Base-by-base conservation (phyloP, 1,140 invertebrate species). In the Oscheius sp. region DNA sequence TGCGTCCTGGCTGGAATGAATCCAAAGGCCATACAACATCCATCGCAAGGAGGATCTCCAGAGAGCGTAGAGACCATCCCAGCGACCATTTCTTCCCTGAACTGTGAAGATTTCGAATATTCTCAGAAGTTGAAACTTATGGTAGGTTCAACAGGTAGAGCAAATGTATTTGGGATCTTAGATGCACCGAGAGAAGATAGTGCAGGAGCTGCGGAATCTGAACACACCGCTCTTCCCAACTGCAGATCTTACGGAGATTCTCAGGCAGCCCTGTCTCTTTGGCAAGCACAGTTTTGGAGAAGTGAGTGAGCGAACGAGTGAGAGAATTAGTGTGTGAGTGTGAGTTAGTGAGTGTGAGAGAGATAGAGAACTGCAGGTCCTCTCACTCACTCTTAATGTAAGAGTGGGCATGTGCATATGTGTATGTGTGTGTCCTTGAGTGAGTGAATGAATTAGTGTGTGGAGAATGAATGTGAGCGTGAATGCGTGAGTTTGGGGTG, bases 1-100 rank as follows among this genome's bases (percentile, higher is more conserved):
- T 76, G 74, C 45, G 71, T 76, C 29, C 29, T 36, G 7, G 74
- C 64, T 0, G 74, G 74, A 28, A 76, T 76, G 74, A 76, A 76
- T 59, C 29, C 38, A n/a, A 45, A 76, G 7, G 67, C 59, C 7
- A 74, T 68, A 18, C 72, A 68, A 2, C 46, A 55, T 55, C 49
- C 49, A 55, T 15, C 15, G 4, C 7, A 7, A 7, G 49, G 49
- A 23, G 49, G 15, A 15, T 55, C 49, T 59, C 52, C 72, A 36
- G 26, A 32, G 29, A 31, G 45, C 20, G 36, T n/a, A 4, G 7
- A 4, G 23, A 35, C 18, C 29, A 26, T 49, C 45, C 2, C 1
- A 18, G 15, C 34, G 42, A 49, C 18, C 42, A 1, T 58, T 13
- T 55, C 45, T 26, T 38, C 46, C 1, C 15, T 36, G 13, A 29